Base-by-base conservation (phyloP, 2,888 invertebrate genomes). In the Byasa hedistus region DNA sequence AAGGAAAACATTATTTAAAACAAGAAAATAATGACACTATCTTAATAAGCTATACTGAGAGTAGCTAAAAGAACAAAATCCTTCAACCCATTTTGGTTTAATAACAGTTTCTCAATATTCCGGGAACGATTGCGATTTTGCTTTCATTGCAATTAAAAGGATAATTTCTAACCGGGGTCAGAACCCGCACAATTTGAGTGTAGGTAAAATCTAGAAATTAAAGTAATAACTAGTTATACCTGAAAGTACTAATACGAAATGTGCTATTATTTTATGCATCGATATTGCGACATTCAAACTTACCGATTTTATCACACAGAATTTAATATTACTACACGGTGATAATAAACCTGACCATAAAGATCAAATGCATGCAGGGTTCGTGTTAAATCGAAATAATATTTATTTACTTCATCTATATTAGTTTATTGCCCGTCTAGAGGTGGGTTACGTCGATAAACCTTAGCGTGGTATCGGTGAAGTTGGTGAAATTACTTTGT, bases 401-500 rank as follows among this genome's bases (percentile, higher is more conserved):
- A 64, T 69, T 63, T 70, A 68, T 68, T 68, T 66, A 57, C 61
- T 66, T 64, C 51, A 56, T 58, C 48, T 64, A 68, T 51, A 59
- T 48, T 66, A 63, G 64, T 70, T 69, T 69, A 61, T 69, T 52
- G 55, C 61, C 62, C 52, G 70, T 69, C 68, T 66, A 57, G 60
- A 51, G 68, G 56, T 65, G 57, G 48, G 56, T 68, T 57, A 51
- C 52, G 55, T 56, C 57, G 56, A 65, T 65, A 64, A 59, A 52
- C 59, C 52, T 48, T 48, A 54, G 61, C 57, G 36, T 61, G 64
- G 64, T 69, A 71, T 71, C 76, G 75, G 75, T 76, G 76, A 74
- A 72, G 75, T 71, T 74, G 77, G 79, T 82, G 80, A 82, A 81
- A 81, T 80, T 78, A 79, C 78, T 78, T 73, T 75, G 76, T 75